Evolutionary conservation across 2,888 invertebrate species (phyloP).

Genomic region (Chalcosyrphus nemorum): DNA sequence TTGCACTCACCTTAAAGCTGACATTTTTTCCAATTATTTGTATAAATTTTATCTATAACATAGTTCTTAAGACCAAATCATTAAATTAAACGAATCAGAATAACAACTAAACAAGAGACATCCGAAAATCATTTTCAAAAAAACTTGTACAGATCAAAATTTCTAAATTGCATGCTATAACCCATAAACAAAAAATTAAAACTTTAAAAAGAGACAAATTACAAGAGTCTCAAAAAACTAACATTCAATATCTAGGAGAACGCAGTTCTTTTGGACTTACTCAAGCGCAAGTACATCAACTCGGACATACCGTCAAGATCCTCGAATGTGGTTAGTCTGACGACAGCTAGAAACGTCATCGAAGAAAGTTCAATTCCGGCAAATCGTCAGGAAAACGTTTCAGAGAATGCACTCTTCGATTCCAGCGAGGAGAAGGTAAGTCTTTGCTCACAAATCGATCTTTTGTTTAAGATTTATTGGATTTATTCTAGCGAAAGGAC

Average conservation of each 20-base stretch:
- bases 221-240: constrained; percentile 16
- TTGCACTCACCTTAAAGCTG: neutral
- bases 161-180: constrained; percentile 5
- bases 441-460: too few relatives aligned
- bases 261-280: constrained; percentile 74
- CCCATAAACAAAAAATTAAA: constrained; percentile 1
- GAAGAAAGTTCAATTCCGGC: constrained; percentile 53
- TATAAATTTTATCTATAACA: constrained; percentile 10
- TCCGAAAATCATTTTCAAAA: constrained; percentile 12
- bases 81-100: constrained; percentile 7
- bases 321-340: constrained; percentile 76
- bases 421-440: constrained; percentile 60
- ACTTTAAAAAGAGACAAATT: neutral
- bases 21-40: neutral
- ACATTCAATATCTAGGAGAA: constrained; percentile 70
- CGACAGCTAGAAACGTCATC: constrained; percentile 74
- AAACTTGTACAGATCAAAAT: constrained; percentile 27
- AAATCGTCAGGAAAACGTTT: constrained; percentile 35
- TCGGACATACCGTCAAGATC: constrained; percentile 74
- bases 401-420: constrained; percentile 47
- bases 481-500: constrained; percentile 54
- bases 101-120: neutral
- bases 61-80: constrained; percentile 10
- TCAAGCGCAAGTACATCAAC: constrained; percentile 76
- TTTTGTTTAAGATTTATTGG: too few relatives aligned